These are phyloP conservation scores for Sipha flava DNA, from an alignment of 1,140 invertebrate genomes.

Conservation along the genomic window DNA sequence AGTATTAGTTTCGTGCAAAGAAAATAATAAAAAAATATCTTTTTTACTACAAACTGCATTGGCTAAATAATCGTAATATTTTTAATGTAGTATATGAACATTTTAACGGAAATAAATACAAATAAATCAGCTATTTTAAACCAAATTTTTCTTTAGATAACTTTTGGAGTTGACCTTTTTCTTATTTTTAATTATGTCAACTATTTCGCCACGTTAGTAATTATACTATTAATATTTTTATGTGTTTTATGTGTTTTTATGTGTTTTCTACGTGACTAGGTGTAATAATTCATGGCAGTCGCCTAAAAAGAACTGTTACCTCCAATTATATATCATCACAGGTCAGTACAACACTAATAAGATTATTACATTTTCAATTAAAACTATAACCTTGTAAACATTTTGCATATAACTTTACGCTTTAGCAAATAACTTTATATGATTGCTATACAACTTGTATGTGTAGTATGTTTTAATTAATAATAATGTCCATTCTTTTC, in stretches of 20 bases:
- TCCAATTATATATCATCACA: neutral
- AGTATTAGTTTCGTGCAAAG: neutral
- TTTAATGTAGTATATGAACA: neutral
- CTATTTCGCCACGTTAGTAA: slow-evolving; percentile 1
- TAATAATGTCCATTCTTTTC: no score
- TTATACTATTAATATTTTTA: slow-evolving; percentile 8
- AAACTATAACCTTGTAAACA: neutral
- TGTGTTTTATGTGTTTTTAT: no score
- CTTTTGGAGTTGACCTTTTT: neutral
- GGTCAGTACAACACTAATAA: neutral
- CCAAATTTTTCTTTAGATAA: neutral
- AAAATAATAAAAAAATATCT: neutral
- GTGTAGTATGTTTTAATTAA: no score
- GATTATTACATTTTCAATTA: neutral
- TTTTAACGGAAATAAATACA: neutral
- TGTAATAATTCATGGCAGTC: neutral
- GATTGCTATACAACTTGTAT: no score
- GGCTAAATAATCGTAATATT: neutral
- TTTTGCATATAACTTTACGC: no score
- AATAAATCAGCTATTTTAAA: neutral
- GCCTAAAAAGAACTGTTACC: neutral
- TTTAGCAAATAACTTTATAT: no score
- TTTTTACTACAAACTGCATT: neutral
- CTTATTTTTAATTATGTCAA: neutral
- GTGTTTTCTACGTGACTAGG: slow-evolving; percentile 22